These are phyloP conservation scores for Tenualosa thibaudeaui DNA, from an alignment of 2,797 vertebrate genomes.

Conservation along the genomic window DNA sequence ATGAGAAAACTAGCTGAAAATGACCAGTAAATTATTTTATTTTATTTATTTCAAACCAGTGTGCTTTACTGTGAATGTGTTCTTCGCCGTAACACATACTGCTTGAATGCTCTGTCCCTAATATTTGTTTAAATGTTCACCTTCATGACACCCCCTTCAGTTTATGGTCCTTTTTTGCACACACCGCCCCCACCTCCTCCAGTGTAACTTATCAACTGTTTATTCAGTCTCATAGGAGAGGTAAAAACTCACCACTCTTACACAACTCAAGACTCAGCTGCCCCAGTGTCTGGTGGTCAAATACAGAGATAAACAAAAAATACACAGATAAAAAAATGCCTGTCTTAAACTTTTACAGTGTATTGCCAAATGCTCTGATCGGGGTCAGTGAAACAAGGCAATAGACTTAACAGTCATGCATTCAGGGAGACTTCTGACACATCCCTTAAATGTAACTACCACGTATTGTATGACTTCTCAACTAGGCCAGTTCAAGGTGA, in stretches of 20 bases:
- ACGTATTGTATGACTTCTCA: not conserved
- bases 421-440: not conserved
- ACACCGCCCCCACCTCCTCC: not conserved
- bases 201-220: not conserved
- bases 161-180: not conserved
- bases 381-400: not conserved
- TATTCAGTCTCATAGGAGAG: not conserved
- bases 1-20: too few species aligned
- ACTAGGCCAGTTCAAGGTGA: not conserved
- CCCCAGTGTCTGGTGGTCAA: not conserved
- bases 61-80: too few species aligned
- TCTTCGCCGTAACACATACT: too few species aligned
- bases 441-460: not conserved
- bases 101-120: too few species aligned
- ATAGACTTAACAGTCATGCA: not conserved
- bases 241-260: not conserved
- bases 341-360: slow-evolving; percentile 2
- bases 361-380: not conserved
- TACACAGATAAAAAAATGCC: not conserved
- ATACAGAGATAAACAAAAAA: not conserved
- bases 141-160: not conserved
- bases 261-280: not conserved
- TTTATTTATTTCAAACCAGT: too few species aligned
- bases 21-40: too few species aligned
- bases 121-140: not conserved